Base-by-base conservation (phyloP, 2,888 invertebrate genomes). In the Drosophila paramelanica region DNA sequence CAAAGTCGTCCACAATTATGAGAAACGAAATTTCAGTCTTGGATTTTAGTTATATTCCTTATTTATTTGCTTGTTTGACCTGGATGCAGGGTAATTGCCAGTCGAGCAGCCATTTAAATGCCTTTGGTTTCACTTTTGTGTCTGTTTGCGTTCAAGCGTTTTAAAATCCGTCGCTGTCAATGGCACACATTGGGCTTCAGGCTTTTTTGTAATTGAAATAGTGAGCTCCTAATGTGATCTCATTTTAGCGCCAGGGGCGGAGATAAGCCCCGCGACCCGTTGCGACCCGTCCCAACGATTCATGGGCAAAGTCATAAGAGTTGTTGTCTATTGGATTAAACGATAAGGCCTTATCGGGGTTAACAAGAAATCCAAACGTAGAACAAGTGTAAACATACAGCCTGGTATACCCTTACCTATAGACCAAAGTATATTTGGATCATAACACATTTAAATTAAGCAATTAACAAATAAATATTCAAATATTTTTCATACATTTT, bases 261-360 rank as follows among this genome's bases (percentile, higher is more conserved):
- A 36, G 73, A 73, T 73, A 72, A 72, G 66, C 23, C 53, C 33
- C 38, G 41, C 49, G 52, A 49, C 51, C 47, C 42, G 33, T 10
- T 20, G 36, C 38, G 42, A 56, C 39, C 47, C 47, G 46, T 51
- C 43, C 53, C 43, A 23, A 6, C 52, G 57, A 42, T 58, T 62
- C 62, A 62, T 51, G 72, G 53, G 23, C 58, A 72, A 47, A 67
- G 55, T 58, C 58, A 62, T 14, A 55, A 58, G 56, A 31, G 61
- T 13, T 56, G 60, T 45, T 60, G 61, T 25, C 47, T 23, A 47
- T 67, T 41, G 51, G 60, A 67, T 42, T 57, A 25, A 42, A 55
- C 45, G 67, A 66, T 55, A 55, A 55, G 53, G 38, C 52, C 56
- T 68, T 68, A 70, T 70, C 67, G 56, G 41, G 1, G 0, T 31